Percentiles rank a stretch among this genome's conserved stretches.
phyloP scores from a whole-genome alignment of 64 coral and sea anemone species.

The Pachyseris speciosa region DNA sequence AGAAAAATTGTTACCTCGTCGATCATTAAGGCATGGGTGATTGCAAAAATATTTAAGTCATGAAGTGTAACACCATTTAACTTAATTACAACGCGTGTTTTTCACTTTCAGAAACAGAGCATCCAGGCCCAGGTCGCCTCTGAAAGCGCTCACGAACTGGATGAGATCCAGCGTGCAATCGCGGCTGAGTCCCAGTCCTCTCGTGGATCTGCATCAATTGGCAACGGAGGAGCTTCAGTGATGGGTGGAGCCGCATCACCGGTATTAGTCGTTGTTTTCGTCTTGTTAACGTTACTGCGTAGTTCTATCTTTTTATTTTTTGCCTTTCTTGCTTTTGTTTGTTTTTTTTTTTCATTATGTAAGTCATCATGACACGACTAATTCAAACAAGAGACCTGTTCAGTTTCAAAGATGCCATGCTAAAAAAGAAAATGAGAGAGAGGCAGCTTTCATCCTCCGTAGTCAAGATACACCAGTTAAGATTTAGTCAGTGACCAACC shows the following conservation, averaged over 20 bases:
- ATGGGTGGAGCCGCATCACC: conserved; percentile 29
- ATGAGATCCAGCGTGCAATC: conserved; percentile 91
- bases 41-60: no score
- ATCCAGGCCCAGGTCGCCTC: conserved; percentile 92
- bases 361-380: background rate
- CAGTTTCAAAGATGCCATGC: background rate
- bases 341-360: no score
- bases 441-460: no score
- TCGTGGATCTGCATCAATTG: conserved; percentile 82
- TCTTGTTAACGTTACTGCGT: background rate
- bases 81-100: background rate
- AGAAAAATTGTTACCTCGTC: no score
- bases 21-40: no score
- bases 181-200: conserved; percentile 93
- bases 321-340: no score
- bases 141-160: conserved; percentile 90
- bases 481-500: no score
- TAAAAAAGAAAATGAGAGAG: background rate
- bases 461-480: no score
- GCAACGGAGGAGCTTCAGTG: conserved; percentile 77
- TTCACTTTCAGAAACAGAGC: conserved; percentile 78
- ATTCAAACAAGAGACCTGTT: background rate
- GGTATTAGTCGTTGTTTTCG: background rate
- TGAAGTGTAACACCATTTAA: no score
- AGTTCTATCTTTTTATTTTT: no score